Percentiles rank a stretch among this genome's conserved stretches.
Evolutionary conservation across 2,113 vertebrate genomes (phyloP).

Genomic region (Isichthys henryi): DNA sequence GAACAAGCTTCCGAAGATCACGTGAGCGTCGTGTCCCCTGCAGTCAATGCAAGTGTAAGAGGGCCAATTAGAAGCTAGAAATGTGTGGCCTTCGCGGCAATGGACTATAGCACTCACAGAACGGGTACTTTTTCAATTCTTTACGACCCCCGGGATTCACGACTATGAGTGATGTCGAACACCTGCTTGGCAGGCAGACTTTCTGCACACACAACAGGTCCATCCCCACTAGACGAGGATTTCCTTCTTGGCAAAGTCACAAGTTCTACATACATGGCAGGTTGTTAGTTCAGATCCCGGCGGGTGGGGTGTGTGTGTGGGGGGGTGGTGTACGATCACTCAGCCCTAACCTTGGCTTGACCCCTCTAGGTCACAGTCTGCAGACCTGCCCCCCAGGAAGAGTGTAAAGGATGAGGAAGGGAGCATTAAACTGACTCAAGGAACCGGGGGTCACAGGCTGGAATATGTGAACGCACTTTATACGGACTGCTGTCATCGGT

Average conservation of each 20-base stretch:
- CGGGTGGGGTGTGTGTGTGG: too few species aligned
- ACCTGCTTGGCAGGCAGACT: background rate
- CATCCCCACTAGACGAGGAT: background rate
- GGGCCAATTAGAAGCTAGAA: background rate
- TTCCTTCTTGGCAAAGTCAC: background rate
- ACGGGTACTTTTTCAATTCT: background rate
- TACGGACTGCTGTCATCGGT: background rate
- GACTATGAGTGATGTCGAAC: background rate
- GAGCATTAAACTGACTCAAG: background rate
- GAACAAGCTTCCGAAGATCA: background rate
- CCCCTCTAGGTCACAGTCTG: background rate
- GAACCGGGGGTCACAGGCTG: background rate
- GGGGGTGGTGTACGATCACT: background rate
- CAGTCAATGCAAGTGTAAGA: background rate
- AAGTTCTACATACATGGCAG: background rate
- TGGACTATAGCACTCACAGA: background rate
- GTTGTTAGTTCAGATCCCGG: background rate
- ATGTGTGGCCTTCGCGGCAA: background rate
- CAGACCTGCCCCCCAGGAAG: background rate
- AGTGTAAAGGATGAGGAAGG: background rate
- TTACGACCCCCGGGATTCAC: too few species aligned
- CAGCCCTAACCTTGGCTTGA: background rate
- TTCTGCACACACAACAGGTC: background rate
- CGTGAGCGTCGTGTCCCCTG: background rate
- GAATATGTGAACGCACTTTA: background rate